Conservation (phyloP, 2,113 vertebrate species). For the Passer domesticus region DNA sequence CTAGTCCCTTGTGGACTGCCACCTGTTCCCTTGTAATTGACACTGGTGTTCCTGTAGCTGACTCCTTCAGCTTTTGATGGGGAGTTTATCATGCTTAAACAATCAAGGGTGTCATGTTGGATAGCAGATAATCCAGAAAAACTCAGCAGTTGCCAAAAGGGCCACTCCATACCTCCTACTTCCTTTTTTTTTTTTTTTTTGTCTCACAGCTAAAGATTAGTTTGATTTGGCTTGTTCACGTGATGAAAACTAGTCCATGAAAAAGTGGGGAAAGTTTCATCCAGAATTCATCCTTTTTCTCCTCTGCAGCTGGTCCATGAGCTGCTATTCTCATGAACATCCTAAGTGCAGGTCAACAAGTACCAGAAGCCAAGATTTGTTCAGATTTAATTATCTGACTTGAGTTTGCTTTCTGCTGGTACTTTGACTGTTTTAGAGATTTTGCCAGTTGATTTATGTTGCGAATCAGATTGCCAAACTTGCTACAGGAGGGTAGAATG, state of each 20-base stretch:
- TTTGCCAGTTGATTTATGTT: neutral
- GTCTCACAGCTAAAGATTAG: neutral
- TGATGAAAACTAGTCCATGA: neutral
- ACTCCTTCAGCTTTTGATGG: neutral
- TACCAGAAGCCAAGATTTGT: neutral
- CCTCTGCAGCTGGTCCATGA: neutral
- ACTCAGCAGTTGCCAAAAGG: neutral
- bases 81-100: neutral
- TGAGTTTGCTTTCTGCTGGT: neutral
- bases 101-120: neutral
- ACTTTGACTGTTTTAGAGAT: neutral
- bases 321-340: neutral
- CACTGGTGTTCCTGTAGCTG: neutral
- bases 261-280: neutral
- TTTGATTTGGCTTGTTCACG: neutral
- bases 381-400: neutral
- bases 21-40: neutral
- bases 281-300: neutral
- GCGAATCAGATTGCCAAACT: neutral
- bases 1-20: neutral
- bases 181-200: neutral
- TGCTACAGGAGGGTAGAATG: neutral
- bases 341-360: neutral
- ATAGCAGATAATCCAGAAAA: neutral
- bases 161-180: neutral